Evolutionary conservation across 2,113 vertebrate genomes (phyloP).

Genomic region (Bothrops jararaca): DNA sequence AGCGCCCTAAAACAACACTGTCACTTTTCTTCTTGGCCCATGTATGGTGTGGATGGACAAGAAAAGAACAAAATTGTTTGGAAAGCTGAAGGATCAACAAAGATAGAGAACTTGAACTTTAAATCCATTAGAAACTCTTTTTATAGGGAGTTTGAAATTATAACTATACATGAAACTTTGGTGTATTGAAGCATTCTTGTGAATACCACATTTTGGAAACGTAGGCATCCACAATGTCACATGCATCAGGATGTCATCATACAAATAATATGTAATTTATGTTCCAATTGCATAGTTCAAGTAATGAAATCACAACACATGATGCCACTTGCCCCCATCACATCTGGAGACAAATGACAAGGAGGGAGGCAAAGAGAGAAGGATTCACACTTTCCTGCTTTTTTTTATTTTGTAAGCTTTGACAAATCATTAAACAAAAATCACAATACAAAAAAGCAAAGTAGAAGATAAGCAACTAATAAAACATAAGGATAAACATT

Average conservation of each 20-base stretch:
- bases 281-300: background rate
- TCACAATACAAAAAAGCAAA: background rate
- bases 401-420: background rate
- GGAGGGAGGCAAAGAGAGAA: background rate
- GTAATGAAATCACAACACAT: background rate
- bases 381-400: background rate
- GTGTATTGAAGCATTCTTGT: background rate
- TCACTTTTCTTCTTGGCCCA: background rate
- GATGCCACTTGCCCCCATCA: background rate
- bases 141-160: background rate
- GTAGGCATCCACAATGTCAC: background rate
- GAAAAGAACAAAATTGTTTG: background rate
- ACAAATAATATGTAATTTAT: background rate
- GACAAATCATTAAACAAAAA: background rate
- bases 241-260: background rate
- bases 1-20: background rate
- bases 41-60: background rate
- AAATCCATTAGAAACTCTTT: background rate
- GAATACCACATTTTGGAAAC: background rate
- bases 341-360: background rate
- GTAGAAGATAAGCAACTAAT: background rate
- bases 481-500: background rate
- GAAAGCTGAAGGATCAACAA: background rate
- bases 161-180: background rate
- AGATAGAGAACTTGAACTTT: background rate